Evolutionary conservation across 1,140 invertebrate genomes (phyloP), one percentile per base, ranked within the genome.

Genomic region (Diabrotica virgifera): DNA sequence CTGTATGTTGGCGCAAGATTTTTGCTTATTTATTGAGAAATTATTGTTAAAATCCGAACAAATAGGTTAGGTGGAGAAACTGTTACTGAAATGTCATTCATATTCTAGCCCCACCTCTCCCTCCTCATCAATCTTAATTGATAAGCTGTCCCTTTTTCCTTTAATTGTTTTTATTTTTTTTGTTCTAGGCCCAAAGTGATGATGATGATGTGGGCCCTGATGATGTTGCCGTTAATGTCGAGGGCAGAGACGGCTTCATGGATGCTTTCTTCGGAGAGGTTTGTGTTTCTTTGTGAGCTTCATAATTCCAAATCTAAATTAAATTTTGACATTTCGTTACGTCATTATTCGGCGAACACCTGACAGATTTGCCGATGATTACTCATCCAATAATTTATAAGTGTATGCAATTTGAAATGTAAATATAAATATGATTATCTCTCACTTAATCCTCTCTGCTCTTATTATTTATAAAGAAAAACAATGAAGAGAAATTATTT

Each of bases 181-280:
- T 69, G 71, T 79, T 82, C 50, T 80, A 94, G 91, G 93, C 93
- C 80, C 93, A 96, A 86, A 95, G 92, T 83, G 93, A 96, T 81
- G 94, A 96, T 79, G 95, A 97, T 82, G 94, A 97, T 80, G 92
- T 91, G 72, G 89, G 88, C 58, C 87, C 91, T 66, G 94, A 95
- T 80, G 94, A 95, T 80, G 92, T 95, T 80, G 89, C 92, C 80
- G 91, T 95, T 83, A 92, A 89, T 78, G 90, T 95, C 77, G 92
- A 95, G 81, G 91, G 90, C 60, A 84, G 86, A 67, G 90, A 92
- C 80, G 93, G 93, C 74, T 96, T 95, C 83, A 97, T 98, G 94
- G 94, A 96, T 79, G 94, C 96, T 82, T 97, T 98, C 85, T 98
- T 97, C 85, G 91, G 91, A 81, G 95, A 97, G 88, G 94, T 95